Evolutionary conservation across 2,888 invertebrate genomes (phyloP).

Genomic region (Heliothis peltigera): DNA sequence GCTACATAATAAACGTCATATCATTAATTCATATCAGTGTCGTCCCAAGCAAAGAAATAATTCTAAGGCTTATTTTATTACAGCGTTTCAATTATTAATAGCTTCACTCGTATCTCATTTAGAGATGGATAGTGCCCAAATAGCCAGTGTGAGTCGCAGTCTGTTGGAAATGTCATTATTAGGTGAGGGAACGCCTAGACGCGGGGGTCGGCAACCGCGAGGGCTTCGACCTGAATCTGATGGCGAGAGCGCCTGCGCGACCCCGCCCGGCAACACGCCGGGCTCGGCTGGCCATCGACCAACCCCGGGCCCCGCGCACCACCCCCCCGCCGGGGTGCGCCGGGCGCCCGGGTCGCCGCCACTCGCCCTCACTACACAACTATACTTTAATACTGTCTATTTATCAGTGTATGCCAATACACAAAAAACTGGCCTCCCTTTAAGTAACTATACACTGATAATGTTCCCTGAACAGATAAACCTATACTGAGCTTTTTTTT

Average conservation of each 20-base stretch:
- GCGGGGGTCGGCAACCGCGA: constrained; percentile 85
- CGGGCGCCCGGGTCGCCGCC: constrained; percentile 26
- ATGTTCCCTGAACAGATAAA: not conserved
- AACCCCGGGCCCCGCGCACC: constrained; percentile 57
- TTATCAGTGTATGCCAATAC: constrained; percentile 36
- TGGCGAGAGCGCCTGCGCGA: constrained; percentile 82
- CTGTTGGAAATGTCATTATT: constrained; percentile 68
- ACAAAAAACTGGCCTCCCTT: constrained; percentile 18
- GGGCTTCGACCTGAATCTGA: constrained; percentile 81
- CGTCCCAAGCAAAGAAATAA: not conserved
- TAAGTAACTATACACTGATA: not conserved
- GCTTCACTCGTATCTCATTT: not conserved
- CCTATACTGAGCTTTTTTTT: no score
- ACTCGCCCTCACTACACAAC: constrained; percentile 32
- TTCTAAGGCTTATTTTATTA: constrained; percentile 9
- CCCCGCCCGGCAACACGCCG: constrained; percentile 75
- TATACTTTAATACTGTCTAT: constrained; percentile 19
- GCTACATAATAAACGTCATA: not conserved
- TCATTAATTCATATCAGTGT: not conserved
- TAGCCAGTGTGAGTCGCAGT: constrained; percentile 47
- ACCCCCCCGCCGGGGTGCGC: constrained; percentile 51
- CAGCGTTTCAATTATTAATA: not conserved
- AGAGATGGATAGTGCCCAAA: constrained; percentile 30
- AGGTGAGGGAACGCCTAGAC: constrained; percentile 76
- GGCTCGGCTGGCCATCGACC: constrained; percentile 60